These are phyloP conservation scores for Caerostris darwini DNA, from an alignment of 1,140 invertebrate species.

Conservation along the genomic window DNA sequence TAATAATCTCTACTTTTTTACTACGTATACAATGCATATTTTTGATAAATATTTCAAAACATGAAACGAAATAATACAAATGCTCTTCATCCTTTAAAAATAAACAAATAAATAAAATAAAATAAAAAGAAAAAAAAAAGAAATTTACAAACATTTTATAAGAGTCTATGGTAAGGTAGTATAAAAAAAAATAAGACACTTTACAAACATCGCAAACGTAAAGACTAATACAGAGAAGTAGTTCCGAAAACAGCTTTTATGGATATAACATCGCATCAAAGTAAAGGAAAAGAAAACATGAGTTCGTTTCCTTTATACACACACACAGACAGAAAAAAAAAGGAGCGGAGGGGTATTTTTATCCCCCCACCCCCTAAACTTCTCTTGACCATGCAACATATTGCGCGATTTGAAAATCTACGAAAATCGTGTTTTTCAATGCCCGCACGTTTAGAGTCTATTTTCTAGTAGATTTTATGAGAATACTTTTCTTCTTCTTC, in stretches of 20 bases:
- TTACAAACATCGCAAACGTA: conserved; percentile 70
- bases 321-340: neutral
- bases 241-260: conserved; percentile 72
- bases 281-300: conserved; percentile 4
- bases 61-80: conserved; percentile 64
- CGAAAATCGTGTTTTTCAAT: conserved; percentile 69
- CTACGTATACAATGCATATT: neutral
- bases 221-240: conserved; percentile 68
- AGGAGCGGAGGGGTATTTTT: neutral
- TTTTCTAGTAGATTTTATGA: conserved; percentile 67
- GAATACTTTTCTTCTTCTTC: conserved; percentile 50
- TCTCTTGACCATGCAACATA: conserved; percentile 54
- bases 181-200: conserved; percentile 28
- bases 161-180: neutral
- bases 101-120: no score
- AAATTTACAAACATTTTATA: conserved; percentile 39
- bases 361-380: no score
- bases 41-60: conserved; percentile 64
- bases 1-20: conserved; percentile 26
- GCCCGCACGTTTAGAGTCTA: conserved; percentile 66
- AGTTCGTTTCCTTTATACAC: conserved; percentile 28
- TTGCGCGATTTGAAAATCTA: conserved; percentile 62
- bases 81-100: neutral
- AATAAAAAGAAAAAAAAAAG: no score
- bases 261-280: conserved; percentile 61